Evolutionary conservation across 2,888 invertebrate genomes (phyloP), one percentile per base, ranked within the genome.

Genomic region (Drosophila nr. perissopoda): DNA sequence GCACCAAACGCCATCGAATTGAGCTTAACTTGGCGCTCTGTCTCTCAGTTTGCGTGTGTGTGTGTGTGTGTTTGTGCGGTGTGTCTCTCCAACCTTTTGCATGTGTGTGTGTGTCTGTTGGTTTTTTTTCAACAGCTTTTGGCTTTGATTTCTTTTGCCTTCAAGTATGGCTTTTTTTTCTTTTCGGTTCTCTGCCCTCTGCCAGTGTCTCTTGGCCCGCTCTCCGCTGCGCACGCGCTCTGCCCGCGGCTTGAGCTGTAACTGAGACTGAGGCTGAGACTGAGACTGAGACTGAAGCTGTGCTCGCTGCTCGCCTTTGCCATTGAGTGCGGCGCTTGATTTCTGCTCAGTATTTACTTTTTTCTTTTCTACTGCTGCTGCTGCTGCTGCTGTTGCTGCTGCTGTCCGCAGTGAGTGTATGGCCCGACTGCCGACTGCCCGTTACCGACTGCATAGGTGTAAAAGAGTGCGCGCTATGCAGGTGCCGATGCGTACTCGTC

Each of bases 1-100:
- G 77, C 87, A 83, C 83, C 86, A 87, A 85, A 86, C 86, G 83
- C 85, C 89, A 87, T 89, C 88, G 86, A 89, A 84, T 86, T 83
- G 82, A 82, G 83, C 83, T 80, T 82, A 82, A 79, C 72, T 80
- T 69, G 74, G 70, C 79, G 81, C 80, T 74, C 56, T 57, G 82
- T 62, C 74, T 78, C 82, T 82, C 69, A 69, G 66, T 71, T 58
- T 71, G 33, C 33, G 21, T 60, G 11, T 40, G 40, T n/a, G n/a
- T 42, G 40, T 21, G 45, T n/a, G n/a, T 42, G 40, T 21, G 45
- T 25, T 25, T 45, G 49, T 69, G 51, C 62, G 62, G 54, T 64
- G 56, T 54, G 45, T 25, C 60, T 65, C 75, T 76, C 54, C 68
- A 65, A 56, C 61, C 36, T 42, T 42, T 42, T 63, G 36, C 57